phyloP scores from a whole-genome alignment of 2,797 vertebrate genomes.

The Ammospiza maritima region DNA sequence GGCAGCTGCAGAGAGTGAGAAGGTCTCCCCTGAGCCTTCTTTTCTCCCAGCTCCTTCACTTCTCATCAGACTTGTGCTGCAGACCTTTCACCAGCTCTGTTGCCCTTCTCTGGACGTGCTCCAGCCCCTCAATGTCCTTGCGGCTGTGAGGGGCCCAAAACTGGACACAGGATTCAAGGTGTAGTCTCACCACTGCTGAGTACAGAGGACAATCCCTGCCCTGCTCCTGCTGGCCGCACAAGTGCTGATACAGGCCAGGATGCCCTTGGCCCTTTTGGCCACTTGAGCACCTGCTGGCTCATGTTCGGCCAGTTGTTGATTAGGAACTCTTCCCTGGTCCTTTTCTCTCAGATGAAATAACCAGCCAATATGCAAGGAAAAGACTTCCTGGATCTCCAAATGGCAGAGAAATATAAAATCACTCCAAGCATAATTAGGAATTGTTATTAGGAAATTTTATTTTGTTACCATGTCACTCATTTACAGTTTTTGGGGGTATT shows the following conservation, averaged over 20 bases:
- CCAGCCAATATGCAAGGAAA: neutral
- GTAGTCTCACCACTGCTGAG: fast-evolving
- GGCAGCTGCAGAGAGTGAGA: fast-evolving
- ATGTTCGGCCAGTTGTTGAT: neutral
- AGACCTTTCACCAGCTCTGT: fast-evolving
- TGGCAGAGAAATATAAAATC: neutral
- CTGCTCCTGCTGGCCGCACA: neutral
- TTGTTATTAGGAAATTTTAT: neutral
- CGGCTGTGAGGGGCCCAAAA: neutral
- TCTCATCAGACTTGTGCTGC: neutral
- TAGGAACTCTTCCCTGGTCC: neutral
- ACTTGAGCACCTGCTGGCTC: fast-evolving
- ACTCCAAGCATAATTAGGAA: neutral
- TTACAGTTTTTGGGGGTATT: neutral
- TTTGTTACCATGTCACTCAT: neutral
- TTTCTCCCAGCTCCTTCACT: neutral
- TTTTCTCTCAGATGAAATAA: neutral
- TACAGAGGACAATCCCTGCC: neutral
- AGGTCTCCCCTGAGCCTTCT: neutral
- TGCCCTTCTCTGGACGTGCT: fast-evolving
- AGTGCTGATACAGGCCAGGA: neutral
- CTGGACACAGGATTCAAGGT: fast-evolving
- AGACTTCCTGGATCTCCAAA: neutral
- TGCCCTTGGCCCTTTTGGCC: neutral
- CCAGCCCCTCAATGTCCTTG: neutral